A percentile compares a stretch with the other conserved stretches of the same genome.
phyloP scores from a whole-genome alignment of 2,888 invertebrate genomes.

The Pseudococcus longispinus region DNA sequence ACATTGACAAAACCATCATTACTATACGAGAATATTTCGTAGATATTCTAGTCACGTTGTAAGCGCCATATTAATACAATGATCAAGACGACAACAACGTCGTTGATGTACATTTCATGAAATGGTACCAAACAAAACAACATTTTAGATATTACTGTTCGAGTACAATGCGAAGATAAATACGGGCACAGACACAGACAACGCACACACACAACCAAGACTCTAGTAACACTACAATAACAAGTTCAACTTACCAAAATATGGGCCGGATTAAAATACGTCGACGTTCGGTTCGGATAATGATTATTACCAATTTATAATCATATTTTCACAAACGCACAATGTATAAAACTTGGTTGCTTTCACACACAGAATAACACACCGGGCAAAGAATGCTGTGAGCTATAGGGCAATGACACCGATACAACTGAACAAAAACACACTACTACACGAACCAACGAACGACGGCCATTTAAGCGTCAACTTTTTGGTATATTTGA shows the following conservation, averaged over 20 bases:
- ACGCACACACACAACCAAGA: no score
- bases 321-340: constrained; percentile 14
- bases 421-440: constrained; percentile 37
- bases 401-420: constrained; percentile 40
- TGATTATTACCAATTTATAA: background rate
- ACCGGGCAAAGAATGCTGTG: constrained; percentile 32
- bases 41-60: constrained; percentile 9
- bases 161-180: background rate
- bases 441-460: background rate
- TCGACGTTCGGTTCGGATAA: background rate
- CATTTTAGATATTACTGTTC: background rate
- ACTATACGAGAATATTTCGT: background rate
- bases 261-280: background rate
- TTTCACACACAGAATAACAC: constrained; percentile 6
- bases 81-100: constrained; percentile 32
- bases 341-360: background rate
- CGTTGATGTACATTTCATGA: constrained; percentile 18
- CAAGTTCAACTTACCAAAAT: constrained; percentile 34
- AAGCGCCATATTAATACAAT: constrained; percentile 32
- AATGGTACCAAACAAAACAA: constrained; percentile 21
- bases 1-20: constrained; percentile 9
- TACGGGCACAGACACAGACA: background rate
- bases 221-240: background rate
- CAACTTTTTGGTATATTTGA: background rate
- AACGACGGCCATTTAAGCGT: constrained; percentile 36